Evolutionary conservation across 2,888 invertebrate species (phyloP).

Genomic region (Liodrosophila aerea): DNA sequence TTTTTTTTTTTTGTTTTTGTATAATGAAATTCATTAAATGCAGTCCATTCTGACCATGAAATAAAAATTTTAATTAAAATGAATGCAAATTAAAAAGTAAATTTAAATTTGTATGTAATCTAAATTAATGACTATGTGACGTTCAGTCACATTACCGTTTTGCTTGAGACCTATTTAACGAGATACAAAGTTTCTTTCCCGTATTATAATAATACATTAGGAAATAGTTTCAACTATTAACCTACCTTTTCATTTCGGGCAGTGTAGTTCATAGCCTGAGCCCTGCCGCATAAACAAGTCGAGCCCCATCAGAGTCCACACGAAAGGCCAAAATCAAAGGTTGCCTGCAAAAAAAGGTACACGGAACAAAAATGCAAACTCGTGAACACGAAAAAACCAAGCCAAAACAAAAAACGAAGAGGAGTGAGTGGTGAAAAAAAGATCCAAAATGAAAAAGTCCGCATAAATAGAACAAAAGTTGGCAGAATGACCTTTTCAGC

Average conservation of each 20-base stretch:
- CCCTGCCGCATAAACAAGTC: constrained; percentile 48
- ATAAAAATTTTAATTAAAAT: no score
- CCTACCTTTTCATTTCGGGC: constrained; percentile 12
- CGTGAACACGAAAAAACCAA: constrained; percentile 25
- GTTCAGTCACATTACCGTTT: no score
- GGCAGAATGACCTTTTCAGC: constrained; percentile 74
- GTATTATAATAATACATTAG: no score
- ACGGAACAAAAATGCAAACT: constrained; percentile 28
- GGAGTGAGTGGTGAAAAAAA: constrained; percentile 31
- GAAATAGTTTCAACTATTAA: no score
- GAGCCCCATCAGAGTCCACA: constrained; percentile 47
- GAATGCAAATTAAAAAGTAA: no score
- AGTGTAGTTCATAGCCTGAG: constrained; percentile 52
- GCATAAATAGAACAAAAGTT: constrained; percentile 69
- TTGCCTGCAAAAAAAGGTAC: constrained; percentile 38
- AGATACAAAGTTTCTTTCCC: no score
- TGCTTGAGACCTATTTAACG: no score
- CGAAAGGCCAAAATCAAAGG: constrained; percentile 68
- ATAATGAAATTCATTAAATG: no score
- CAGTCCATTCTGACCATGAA: no score
- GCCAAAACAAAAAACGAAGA: constrained; percentile 16
- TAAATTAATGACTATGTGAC: no score
- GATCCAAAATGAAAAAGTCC: constrained; percentile 36
- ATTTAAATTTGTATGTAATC: no score
- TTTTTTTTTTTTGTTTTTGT: no score